Percentiles rank a stretch among this genome's conserved stretches.
These are phyloP conservation scores for Athalia rosae DNA, from an alignment of 2,888 invertebrate genomes.

Conservation along the genomic window DNA sequence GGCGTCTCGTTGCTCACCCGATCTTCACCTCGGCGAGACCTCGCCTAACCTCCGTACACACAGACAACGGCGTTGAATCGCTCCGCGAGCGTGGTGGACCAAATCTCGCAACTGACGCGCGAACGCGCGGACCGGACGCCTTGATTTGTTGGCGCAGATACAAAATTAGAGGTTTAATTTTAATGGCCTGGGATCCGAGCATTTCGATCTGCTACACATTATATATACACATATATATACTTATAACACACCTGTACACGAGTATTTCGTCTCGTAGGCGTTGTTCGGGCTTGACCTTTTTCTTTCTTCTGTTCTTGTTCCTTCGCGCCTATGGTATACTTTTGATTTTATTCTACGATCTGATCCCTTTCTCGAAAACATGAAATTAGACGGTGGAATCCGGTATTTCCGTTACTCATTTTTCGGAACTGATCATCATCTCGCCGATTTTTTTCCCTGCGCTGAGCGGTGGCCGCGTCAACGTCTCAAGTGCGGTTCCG, in stretches of 20 bases:
- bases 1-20: background rate
- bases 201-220: constrained; percentile 27
- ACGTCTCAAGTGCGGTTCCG: too few species aligned
- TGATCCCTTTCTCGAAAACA: too few species aligned
- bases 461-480: too few species aligned
- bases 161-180: constrained; percentile 52
- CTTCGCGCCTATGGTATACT: background rate
- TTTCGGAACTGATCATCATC: too few species aligned
- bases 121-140: constrained; percentile 18
- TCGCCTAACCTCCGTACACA: background rate
- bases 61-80: background rate
- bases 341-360: too few species aligned
- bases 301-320: constrained; percentile 3
- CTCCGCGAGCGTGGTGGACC: too few species aligned
- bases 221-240: too few species aligned
- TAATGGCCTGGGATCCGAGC: constrained; percentile 51
- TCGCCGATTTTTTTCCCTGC: too few species aligned
- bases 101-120: too few species aligned
- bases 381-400: too few species aligned
- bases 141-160: constrained; percentile 47
- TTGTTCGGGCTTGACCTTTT: constrained; percentile 10
- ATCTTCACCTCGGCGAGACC: background rate
- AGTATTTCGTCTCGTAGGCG: constrained; percentile 25
- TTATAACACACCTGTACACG: background rate
- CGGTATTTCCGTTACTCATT: too few species aligned